Evolutionary conservation across 2,888 invertebrate species (phyloP), one percentile per base, ranked within the genome.

Genomic region (Strigamia maritima): DNA sequence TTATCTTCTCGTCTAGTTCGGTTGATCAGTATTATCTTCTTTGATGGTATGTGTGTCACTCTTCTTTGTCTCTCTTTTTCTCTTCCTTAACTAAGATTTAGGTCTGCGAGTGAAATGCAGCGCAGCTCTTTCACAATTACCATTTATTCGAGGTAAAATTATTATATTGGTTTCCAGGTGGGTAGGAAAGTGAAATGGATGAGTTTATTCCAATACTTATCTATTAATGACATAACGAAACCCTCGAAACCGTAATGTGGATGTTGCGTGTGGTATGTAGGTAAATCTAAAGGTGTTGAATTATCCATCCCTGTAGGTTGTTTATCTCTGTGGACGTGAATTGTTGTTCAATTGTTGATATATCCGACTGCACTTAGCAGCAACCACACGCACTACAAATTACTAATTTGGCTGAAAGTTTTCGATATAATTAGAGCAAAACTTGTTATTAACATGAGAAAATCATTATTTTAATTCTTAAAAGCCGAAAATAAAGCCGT

Each of bases 341-440:
- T 54, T 54, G 54, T 54, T 70, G 70, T 26, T 70, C 70, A 70
- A 70, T 70, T 70, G 70, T 70, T 70, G 70, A 28, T 28, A 70
- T 28, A 28, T 28, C 70, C 24, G 28, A 70, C 28, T 70, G 70
- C 24, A 70, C 54, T 54, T 54, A 54, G 19, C 54, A 54, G 54
- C 7, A 54, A 54, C 54, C 54, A 54, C 54, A 54, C 54, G 54
- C 54, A 19, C 54, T 19, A 19, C 19, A 54, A 54, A 54, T 54
- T 54, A 54, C 54, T 19, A 54, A 54, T 54, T 54, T 54, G 54
- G 54, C 54, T 54, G 19, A 54, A 54, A 54, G 54, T 54, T 54
- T 54, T 54, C n/a, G 6, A 19, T 54, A 3, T n/a, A 44, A 19
- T 54, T 19, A 19, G 19, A 22, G 6, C 22, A n/a, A 54, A 12